Conservation (phyloP, 2,797 vertebrate genomes). For the Tamandua tetradactyla region DNA sequence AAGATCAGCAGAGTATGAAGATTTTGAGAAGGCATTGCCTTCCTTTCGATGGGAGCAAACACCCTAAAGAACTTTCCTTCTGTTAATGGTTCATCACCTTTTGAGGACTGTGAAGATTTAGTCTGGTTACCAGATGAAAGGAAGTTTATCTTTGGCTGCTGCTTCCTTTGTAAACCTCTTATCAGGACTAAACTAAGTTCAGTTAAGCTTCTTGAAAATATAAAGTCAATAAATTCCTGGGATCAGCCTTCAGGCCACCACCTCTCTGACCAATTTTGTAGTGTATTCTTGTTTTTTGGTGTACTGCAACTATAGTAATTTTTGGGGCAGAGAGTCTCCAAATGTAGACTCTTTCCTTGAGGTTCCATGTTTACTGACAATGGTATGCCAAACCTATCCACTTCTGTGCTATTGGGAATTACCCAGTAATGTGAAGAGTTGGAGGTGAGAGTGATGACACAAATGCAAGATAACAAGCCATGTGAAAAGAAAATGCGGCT, state of each 20-base stretch:
- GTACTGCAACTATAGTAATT: not conserved
- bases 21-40: not conserved
- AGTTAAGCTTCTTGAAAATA: not conserved
- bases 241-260: not conserved
- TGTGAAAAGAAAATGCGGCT: not conserved
- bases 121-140: not conserved
- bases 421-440: not conserved
- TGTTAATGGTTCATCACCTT: not conserved
- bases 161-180: not conserved
- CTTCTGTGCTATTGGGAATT: not conserved
- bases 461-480: not conserved
- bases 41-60: not conserved
- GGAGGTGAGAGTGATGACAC: not conserved
- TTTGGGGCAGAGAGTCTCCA: constrained; percentile 1
- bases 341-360: not conserved
- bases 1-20: not conserved
- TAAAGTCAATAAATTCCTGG: not conserved
- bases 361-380: not conserved
- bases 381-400: not conserved
- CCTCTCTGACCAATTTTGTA: not conserved
- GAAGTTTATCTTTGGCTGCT: not conserved
- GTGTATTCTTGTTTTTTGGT: not conserved
- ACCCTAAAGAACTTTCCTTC: not conserved
- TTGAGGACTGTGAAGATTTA: not conserved
- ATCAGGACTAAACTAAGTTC: not conserved